Percentiles rank a stretch among this genome's conserved stretches.
These are phyloP conservation scores for Agapornis canus DNA, from an alignment of 2,797 vertebrate genomes.

Conservation along the genomic window DNA sequence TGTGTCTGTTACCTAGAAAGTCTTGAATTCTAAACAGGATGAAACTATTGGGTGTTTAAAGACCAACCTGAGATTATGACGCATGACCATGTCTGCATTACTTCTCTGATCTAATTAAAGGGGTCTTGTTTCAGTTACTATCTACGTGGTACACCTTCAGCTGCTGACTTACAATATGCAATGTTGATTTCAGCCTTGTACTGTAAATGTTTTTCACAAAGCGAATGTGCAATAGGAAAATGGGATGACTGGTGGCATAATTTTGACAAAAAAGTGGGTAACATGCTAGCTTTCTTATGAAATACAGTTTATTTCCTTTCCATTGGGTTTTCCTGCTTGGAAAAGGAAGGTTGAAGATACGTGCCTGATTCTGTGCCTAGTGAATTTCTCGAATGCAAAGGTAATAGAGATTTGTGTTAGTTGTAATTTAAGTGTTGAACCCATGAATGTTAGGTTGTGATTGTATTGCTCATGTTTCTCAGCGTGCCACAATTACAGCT, in stretches of 20 bases:
- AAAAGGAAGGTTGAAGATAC: constrained; percentile 28
- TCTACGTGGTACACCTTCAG: constrained; percentile 62
- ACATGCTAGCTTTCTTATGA: background rate
- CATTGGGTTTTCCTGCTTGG: background rate
- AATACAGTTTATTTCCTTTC: constrained; percentile 18
- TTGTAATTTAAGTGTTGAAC: constrained; percentile 4
- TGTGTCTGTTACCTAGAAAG: background rate
- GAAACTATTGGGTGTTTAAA: constrained; percentile 4
- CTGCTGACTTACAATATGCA: constrained; percentile 66
- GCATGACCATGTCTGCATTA: constrained; percentile 12
- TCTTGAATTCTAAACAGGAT: constrained; percentile 51
- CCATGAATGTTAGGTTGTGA: constrained; percentile 6
- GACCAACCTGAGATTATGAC: background rate
- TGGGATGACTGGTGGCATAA: background rate
- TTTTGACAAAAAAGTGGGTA: background rate
- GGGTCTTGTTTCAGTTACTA: constrained; percentile 66
- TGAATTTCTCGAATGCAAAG: constrained; percentile 51
- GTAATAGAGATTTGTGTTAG: constrained; percentile 12
- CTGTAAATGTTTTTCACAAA: constrained; percentile 64
- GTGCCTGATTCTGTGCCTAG: constrained; percentile 61
- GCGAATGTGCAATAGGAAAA: constrained; percentile 64
- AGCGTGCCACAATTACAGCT: background rate
- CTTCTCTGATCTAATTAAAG: constrained; percentile 5
- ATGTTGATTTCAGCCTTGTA: constrained; percentile 67
- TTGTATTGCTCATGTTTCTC: background rate